Evolutionary conservation across 1,140 invertebrate species (phyloP).

Genomic region (Diprion similis): DNA sequence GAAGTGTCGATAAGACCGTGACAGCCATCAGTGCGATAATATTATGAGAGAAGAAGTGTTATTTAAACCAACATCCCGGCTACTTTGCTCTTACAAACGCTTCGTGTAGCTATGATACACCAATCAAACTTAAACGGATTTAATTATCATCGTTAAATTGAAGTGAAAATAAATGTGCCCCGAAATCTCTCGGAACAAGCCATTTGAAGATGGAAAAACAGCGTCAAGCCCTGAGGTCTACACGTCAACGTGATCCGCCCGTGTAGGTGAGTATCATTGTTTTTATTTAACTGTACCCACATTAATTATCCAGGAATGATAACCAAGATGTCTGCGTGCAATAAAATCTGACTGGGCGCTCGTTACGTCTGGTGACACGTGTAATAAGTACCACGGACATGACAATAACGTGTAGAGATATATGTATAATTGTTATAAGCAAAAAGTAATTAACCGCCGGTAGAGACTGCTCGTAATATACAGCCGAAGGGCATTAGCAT

Average conservation of each 20-base stretch:
- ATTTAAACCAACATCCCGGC: too few species aligned
- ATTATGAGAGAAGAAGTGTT: neutral
- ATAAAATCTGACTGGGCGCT: neutral
- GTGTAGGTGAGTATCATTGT: too few species aligned
- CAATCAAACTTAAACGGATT: too few species aligned
- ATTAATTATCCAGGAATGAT: neutral
- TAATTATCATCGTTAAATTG: too few species aligned
- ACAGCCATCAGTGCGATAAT: neutral
- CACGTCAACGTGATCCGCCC: too few species aligned
- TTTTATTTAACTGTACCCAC: neutral
- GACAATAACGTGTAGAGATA: neutral
- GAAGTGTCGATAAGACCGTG: neutral
- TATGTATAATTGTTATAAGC: neutral
- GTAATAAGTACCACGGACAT: neutral
- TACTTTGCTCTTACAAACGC: too few species aligned
- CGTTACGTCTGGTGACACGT: neutral
- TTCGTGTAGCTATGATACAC: too few species aligned
- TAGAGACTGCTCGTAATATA: neutral
- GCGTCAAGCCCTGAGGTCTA: too few species aligned
- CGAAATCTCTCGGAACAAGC: too few species aligned
- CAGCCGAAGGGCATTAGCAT: neutral
- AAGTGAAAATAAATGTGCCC: too few species aligned
- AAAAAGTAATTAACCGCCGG: slow-evolving; percentile 9
- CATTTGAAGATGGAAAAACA: too few species aligned
- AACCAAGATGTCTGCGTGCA: too few species aligned